Evolutionary conservation across 2,888 invertebrate genomes (phyloP).

Genomic region (Papilio protenor): DNA sequence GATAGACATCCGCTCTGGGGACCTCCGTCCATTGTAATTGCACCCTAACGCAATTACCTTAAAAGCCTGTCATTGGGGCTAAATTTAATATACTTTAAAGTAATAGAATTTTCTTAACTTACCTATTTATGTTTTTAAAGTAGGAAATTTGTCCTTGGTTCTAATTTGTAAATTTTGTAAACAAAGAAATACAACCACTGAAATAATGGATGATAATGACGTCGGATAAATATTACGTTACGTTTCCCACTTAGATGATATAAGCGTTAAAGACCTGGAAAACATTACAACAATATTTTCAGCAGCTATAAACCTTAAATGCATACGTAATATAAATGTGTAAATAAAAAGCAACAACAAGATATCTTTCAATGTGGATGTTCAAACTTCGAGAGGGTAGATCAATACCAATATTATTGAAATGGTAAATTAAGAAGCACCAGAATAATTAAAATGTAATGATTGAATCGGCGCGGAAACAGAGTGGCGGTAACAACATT

Average conservation of each 20-base stretch:
- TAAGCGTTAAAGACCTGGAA: background rate
- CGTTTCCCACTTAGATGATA: background rate
- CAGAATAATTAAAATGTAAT: conserved; percentile 18
- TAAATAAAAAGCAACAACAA: background rate
- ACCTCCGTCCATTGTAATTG: conserved; percentile 68
- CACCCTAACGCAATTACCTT: conserved; percentile 78
- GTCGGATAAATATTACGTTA: background rate
- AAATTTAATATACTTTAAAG: conserved; percentile 80
- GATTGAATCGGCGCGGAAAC: conserved; percentile 15
- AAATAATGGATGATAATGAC: background rate
- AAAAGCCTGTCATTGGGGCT: conserved; percentile 80
- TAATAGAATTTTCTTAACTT: conserved; percentile 70
- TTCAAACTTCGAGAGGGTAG: background rate
- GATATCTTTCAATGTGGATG: background rate
- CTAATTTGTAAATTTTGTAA: conserved; percentile 8
- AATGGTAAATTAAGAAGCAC: background rate
- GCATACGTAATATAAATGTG: background rate
- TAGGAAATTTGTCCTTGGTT: background rate
- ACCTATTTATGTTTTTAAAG: conserved; percentile 27
- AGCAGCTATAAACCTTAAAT: background rate
- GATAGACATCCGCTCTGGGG: conserved; percentile 44
- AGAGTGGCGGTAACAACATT: conserved; percentile 12
- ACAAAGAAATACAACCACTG: background rate
- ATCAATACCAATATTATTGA: background rate
- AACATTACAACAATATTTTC: background rate